Conservation (phyloP, 2,797 vertebrate species). For the Micromesistius poutassou region DNA sequence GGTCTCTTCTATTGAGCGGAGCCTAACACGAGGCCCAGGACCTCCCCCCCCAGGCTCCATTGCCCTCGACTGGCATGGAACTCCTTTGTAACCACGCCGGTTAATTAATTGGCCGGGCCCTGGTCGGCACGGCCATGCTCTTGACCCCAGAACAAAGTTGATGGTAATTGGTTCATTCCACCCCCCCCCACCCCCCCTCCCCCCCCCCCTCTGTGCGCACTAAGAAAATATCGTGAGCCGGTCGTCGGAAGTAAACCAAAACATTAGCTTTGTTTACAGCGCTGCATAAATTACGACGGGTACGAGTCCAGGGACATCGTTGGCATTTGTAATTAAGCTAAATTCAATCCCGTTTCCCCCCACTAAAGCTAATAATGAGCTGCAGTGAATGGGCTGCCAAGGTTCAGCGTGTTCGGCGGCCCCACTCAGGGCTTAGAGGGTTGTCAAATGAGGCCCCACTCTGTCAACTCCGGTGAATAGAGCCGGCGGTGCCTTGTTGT, state of each 20-base stretch:
- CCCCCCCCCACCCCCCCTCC: too few relatives aligned
- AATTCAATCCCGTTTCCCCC: not conserved
- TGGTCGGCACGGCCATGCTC: not conserved
- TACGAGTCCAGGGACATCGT: constrained; percentile 25
- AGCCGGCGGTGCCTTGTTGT: constrained; percentile 31
- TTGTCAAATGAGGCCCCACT: not conserved
- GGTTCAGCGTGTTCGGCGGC: not conserved
- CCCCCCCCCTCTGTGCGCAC: not conserved
- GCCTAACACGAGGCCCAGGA: too few relatives aligned
- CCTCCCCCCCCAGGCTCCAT: too few relatives aligned
- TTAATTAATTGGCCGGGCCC: constrained; percentile 46
- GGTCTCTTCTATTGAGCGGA: too few relatives aligned
- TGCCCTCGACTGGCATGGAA: not conserved
- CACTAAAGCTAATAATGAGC: not conserved
- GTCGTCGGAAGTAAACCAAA: constrained; percentile 30
- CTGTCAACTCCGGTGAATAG: constrained; percentile 34
- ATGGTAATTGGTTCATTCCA: constrained; percentile 42
- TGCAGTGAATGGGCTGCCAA: not conserved
- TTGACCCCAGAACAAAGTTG: constrained; percentile 52
- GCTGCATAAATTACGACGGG: constrained; percentile 35
- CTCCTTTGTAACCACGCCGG: constrained; percentile 34
- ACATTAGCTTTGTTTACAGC: constrained; percentile 44
- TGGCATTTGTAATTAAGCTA: not conserved
- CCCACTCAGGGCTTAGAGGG: constrained; percentile 22
- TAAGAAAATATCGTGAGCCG: not conserved